Base-by-base conservation (phyloP, 2,888 invertebrate species). In the Harmothoe impar region DNA sequence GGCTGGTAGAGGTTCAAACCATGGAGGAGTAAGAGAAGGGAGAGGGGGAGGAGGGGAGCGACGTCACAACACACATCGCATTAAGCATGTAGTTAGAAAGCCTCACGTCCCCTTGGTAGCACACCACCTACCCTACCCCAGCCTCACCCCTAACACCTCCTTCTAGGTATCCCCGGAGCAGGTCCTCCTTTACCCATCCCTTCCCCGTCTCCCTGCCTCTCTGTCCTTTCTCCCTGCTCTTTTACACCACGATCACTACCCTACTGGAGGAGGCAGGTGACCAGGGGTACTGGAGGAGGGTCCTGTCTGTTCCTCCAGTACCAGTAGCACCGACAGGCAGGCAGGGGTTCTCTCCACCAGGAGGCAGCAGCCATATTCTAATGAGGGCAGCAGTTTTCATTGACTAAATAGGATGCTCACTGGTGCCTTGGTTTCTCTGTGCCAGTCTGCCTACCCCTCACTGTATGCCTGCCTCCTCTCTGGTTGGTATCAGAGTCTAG, bases 301-400 rank as follows among this genome's bases (percentile, higher is more conserved):
- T 43, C 43, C 43, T 43, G 43, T 43, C 43, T 43, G 43, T 43
- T 62, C 62, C 62, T 62, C 62, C 62, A 20, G 3, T n/a, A n/a
- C 62, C 62, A 20, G 15, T 1, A 62, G 23, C 62, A 35, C 81
- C 0, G 35, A 1, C 77, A 17, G 77, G 77, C 0, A 25, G 77
- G 77, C 29, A 29, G 29, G 29, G 31, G 77, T 20, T 25, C 29
- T 25, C 31, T 77, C 29, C 0, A 77, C 77, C 77, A 77, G 77
- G n/a, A 25, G 17, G 77, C 77, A 17, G 35, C 81, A n/a, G 35
- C 35, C 7, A 81, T 81, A 81, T 81, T 81, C 81, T 81, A 81
- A 81, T 81, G 81, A 81, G 81, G 43, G 33, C 43, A 17, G 81
- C 33, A n/a, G n/a, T n/a, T 81, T 81, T 35, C 81, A 81, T 81